These are phyloP conservation scores for Hemiscyllium ocellatum DNA, from an alignment of 2,113 vertebrate genomes.

Conservation along the genomic window DNA sequence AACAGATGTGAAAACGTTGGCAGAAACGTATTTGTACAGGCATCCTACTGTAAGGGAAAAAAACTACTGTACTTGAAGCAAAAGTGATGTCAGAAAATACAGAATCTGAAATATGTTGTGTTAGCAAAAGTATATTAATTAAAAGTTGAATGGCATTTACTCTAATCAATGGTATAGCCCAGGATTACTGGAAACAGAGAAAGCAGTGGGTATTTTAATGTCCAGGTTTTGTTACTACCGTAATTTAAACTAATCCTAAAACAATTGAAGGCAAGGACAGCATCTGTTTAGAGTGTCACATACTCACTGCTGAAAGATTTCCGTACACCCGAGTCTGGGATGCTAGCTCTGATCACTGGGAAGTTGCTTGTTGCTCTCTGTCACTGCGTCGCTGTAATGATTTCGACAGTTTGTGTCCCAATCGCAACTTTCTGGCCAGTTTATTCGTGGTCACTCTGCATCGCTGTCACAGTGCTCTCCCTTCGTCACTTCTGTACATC, in stretches of 20 bases:
- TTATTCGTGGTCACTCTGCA: background rate
- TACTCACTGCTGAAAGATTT: background rate
- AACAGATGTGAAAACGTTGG: background rate
- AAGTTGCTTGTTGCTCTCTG: background rate
- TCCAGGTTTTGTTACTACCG: background rate
- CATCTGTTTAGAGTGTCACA: background rate
- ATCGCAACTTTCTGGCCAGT: background rate
- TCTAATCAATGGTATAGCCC: background rate
- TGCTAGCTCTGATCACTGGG: background rate
- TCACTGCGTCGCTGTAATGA: background rate
- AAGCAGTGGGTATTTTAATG: background rate
- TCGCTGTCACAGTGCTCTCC: background rate
- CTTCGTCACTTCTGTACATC: background rate
- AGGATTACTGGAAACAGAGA: background rate
- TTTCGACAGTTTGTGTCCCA: no score
- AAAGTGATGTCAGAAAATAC: background rate
- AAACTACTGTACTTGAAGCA: background rate
- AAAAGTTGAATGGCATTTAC: background rate
- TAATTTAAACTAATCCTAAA: background rate
- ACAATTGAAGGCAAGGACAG: background rate
- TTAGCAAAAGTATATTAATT: background rate
- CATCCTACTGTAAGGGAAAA: no score
- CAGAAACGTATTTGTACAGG: background rate
- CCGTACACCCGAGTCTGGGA: background rate
- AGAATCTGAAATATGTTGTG: background rate